Base-by-base conservation (phyloP, 2,888 invertebrate genomes). In the Calameuta idolon region DNA sequence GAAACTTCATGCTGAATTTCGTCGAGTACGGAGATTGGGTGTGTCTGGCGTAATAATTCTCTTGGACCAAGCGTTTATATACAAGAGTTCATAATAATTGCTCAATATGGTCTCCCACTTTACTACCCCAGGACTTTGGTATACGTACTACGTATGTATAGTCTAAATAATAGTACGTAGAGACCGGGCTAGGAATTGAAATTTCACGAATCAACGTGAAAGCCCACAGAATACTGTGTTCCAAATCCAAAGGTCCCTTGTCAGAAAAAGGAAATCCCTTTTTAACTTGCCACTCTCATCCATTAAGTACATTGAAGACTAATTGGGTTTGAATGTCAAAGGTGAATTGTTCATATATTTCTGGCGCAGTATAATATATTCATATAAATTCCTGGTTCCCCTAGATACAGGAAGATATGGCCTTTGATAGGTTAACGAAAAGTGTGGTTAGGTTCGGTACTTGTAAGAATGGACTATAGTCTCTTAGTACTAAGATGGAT, bases 1-100 rank as follows among this genome's bases (percentile, higher is more conserved):
- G 71, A 31, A 80, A 79, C 79, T 81, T 80, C 81, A 81, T 81
- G 75, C 77, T 78, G 34, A 69, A 40, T 78, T 76, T 69, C 71
- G 34, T 75, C 30, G 71, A 75, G 34, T 76, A 40, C 40, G 15
- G 40, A 40, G 40, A 40, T 40, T 15, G 55, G 78, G 79, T 77
- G 77, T 69, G 76, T 77, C 75, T 68, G 73, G 40, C 40, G 55
- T n/a, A 34, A 69, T 69, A 75, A 35, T 31, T 55, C 55, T 69
- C 69, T 68, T 71, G 69, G 30, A 69, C n/a, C 69, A 69, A 30
- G 31, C 33, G 69, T 73, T 80, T 81, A 81, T 81, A 81, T 81
- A 81, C 80, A 73, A 12, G 71, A 73, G 55, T 33, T 79, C 73
- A 74, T 33, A 31, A 73, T 79, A 81, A 79, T 79, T 81, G 77